Evolutionary conservation across 2,888 invertebrate species (phyloP), one percentile per base, ranked within the genome.

Genomic region (Zhengitettix transpicula): DNA sequence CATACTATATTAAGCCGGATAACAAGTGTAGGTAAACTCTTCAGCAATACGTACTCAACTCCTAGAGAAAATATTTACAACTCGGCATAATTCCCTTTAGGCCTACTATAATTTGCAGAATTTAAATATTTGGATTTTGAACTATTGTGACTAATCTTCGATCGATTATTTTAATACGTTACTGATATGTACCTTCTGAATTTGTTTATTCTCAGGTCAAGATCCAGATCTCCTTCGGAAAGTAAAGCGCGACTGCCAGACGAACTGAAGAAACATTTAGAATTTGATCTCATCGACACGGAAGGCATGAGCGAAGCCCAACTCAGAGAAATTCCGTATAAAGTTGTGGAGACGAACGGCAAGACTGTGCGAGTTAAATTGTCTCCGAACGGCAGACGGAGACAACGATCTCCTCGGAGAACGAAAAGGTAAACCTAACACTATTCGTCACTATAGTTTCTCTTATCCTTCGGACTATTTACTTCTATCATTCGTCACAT

Each of bases 231-330:
- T 16, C 86, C 85, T 56, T 81, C 70, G 5, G 70, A 71, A 10
- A 74, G 75, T 64, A 86, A 86, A 71, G 80, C 83, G 67, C 84
- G 85, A 80, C 76, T 88, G 63, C 82, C 85, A 8, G 84, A 78
- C 64, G 89, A 89, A 72, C 72, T 90, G 64, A 87, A 87, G 69
- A 87, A 89, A 70, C 91, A 93, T 71, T 77, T 93, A 68, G 90
- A 92, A 72, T 93, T 89, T 73, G 86, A 88, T 70, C 78, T 92
- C 69, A 85, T 93, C 60, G 92, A 92, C 67, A 92, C 93, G 0
- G 80, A 85, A 28, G 92, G 92, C 61, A 91, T 94, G 89, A 86
- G 85, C 57, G 90, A 89, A 69, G 85, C 85, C 65, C 90, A 91
- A 70, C 78, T 91, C 40, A 81, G 87, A 63, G 90, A 91, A 74